A percentile compares a stretch with the other conserved stretches of the same genome.
Conservation (phyloP, 2,888 invertebrate species). For the Microctonus hyperodae region DNA sequence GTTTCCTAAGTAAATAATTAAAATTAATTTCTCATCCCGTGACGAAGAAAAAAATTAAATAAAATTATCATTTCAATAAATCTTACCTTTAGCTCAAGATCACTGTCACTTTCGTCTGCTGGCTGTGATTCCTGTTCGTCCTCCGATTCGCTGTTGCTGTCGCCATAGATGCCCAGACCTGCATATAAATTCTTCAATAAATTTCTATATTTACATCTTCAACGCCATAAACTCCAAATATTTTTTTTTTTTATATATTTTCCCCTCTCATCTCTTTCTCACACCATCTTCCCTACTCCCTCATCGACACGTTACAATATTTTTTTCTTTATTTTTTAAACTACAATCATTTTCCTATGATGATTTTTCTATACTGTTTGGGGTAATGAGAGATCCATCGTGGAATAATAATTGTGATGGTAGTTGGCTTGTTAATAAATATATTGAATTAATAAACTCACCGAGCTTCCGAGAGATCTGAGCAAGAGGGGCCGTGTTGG, state of each 20-base stretch:
- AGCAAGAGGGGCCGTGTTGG: constrained; percentile 87
- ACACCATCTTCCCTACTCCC: neutral
- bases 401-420: constrained; percentile 6
- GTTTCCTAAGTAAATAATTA: constrained; percentile 65
- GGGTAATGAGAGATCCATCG: constrained; percentile 16
- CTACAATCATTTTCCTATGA: constrained; percentile 31
- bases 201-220: constrained; percentile 20
- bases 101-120: constrained; percentile 67
- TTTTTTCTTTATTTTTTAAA: constrained; percentile 2
- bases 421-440: constrained; percentile 28
- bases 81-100: constrained; percentile 77
- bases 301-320: neutral
- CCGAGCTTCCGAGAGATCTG: constrained; percentile 90
- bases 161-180: constrained; percentile 87
- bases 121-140: constrained; percentile 64
- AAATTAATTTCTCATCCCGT: neutral
- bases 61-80: neutral
- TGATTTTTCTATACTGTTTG: constrained; percentile 21
- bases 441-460: constrained; percentile 69
- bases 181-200: constrained; percentile 55
- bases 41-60: neutral
- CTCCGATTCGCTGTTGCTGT: constrained; percentile 69
- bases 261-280: constrained; percentile 11
- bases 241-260: neutral
- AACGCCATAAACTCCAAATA: neutral